Conservation (phyloP, 2,113 vertebrate species). For the Lagopus leucura region DNA sequence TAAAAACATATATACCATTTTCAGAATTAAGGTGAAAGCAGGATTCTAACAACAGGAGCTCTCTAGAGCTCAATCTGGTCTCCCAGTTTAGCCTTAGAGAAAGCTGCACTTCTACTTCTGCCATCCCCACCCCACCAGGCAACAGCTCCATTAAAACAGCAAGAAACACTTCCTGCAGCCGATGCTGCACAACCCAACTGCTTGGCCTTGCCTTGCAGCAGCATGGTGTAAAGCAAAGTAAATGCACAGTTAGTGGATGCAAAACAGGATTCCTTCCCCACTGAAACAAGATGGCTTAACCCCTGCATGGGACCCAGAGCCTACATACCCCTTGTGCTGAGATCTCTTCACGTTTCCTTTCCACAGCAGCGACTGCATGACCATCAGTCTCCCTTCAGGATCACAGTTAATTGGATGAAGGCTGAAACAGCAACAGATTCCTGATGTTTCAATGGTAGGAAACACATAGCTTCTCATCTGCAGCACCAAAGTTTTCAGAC, state of each 20-base stretch:
- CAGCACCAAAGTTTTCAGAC: not conserved
- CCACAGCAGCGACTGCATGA: not conserved
- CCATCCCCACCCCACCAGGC: not conserved
- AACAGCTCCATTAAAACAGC: not conserved
- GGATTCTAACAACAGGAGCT: not conserved
- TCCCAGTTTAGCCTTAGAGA: not conserved
- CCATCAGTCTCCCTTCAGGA: rapidly evolving
- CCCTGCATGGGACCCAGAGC: not conserved
- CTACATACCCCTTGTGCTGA: no score
- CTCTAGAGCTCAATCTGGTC: not conserved
- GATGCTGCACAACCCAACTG: not conserved
- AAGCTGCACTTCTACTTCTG: not conserved
- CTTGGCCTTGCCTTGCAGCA: not conserved
- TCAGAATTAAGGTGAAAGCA: slow-evolving; percentile 7
- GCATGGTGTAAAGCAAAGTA: not conserved
- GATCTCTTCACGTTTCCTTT: not conserved
- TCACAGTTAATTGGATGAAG: not conserved
- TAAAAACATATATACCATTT: not conserved
- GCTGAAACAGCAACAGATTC: not conserved
- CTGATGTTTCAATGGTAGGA: not conserved
- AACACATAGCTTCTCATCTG: not conserved
- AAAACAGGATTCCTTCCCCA: not conserved
- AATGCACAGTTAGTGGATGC: not conserved
- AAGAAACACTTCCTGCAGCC: not conserved
- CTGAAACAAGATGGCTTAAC: not conserved